Evolutionary conservation across 2,888 invertebrate genomes (phyloP), one percentile per base, ranked within the genome.

Genomic region (Conops quadrifasciatus): DNA sequence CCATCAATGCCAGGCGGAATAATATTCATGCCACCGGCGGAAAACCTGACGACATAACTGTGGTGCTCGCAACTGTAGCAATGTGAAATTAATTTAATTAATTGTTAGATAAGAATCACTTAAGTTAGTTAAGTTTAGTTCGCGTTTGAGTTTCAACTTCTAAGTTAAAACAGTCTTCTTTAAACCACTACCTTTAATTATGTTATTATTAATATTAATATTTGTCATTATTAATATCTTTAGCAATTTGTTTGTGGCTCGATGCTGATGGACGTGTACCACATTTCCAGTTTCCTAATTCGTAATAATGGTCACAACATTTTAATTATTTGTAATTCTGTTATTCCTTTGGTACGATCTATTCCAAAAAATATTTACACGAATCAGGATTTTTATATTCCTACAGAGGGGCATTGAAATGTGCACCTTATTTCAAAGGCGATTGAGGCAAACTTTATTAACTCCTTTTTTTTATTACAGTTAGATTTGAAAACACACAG

Each of bases 21-120:
- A 97, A 98, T 81, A 96, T 97, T 78, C 91, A 95, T 85, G 93
- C 96, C 79, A 92, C 94, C 84, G 97, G 98, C 85, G 98, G 98
- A 72, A 98, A 98, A 88, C 98, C 98, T 74, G 98, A 98, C 87
- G 98, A 98, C 88, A 97, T 98, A 87, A 98, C 98, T 83, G 96
- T 98, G 85, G 91, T 98, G 83, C 90, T 98, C 80, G 96, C 97
- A 79, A 94, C 96, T 79, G 96, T 98, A 88, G 93, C 94, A 84
- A 91, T 92, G 89, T 85, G 82, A 85, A 80, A 77, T 62, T 73
- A 74, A 74, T 71, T 72, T 74, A 72, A 66, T 71, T 70, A 43
- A 63, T 45, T 63, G 9, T 63, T 74, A 71, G 72, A 28, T 72
- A 68, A 62, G 68, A 21, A 68, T 68, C 68, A 68, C 24, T 24